Evolutionary conservation across 2,888 invertebrate genomes (phyloP).

Genomic region (Tridacna gigas): DNA sequence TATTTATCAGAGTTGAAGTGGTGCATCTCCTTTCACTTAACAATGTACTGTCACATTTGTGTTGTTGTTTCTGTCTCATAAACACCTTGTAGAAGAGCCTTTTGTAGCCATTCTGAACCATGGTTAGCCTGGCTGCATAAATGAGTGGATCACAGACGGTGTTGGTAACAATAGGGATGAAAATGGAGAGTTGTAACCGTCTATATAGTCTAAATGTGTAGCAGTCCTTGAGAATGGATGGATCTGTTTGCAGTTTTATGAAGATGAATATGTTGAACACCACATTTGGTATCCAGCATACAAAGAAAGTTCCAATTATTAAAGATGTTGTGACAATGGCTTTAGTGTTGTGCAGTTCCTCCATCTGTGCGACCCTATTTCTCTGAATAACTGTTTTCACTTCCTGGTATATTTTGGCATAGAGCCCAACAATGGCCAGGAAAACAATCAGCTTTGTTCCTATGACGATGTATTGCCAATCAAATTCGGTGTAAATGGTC

Average conservation of each 20-base stretch:
- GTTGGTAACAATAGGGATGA: conserved; percentile 69
- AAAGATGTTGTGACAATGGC: conserved; percentile 76
- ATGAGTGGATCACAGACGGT: conserved; percentile 75
- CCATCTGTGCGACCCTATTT: conserved; percentile 51
- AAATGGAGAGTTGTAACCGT: conserved; percentile 56
- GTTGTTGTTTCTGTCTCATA: background rate
- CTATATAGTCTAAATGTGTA: conserved; percentile 9
- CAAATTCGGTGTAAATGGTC: conserved; percentile 69
- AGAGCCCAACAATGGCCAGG: conserved; percentile 72
- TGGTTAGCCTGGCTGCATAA: conserved; percentile 74
- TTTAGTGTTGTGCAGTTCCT: conserved; percentile 71
- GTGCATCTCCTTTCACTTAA: background rate
- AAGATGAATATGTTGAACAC: conserved; percentile 69
- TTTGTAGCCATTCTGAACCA: conserved; percentile 71
- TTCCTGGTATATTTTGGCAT: conserved; percentile 72
- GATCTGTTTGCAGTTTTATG: conserved; percentile 22
- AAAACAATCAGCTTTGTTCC: conserved; percentile 72
- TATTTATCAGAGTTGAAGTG: background rate
- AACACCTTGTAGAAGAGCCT: conserved; percentile 25
- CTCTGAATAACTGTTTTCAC: conserved; percentile 59
- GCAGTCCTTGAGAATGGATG: background rate
- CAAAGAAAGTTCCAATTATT: conserved; percentile 76
- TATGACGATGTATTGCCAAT: conserved; percentile 73
- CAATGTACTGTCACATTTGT: background rate
- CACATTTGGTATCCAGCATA: conserved; percentile 77